These are phyloP conservation scores for Cephus pygmeus DNA, from an alignment of 2,888 invertebrate genomes.

Conservation along the genomic window DNA sequence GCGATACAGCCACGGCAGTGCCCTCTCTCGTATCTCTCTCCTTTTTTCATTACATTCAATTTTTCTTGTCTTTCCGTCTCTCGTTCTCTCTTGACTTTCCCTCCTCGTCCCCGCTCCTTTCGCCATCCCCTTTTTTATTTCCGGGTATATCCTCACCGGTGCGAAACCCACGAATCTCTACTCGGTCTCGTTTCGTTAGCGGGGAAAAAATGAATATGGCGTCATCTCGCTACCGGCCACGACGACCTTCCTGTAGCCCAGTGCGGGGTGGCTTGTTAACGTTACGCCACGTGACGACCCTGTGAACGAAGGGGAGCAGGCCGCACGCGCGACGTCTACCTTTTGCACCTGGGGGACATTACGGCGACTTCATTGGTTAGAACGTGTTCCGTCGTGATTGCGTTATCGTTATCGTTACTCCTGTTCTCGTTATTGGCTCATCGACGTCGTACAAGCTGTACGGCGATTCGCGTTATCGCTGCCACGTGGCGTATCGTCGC, in stretches of 20 bases:
- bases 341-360: not conserved
- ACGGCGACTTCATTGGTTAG: not conserved
- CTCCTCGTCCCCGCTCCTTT: not conserved
- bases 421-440: not conserved
- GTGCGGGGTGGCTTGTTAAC: not conserved
- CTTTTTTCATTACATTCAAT: slow-evolving; percentile 1
- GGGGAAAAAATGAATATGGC: not conserved
- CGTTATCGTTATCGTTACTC: not conserved
- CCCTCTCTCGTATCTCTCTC: slow-evolving; percentile 8
- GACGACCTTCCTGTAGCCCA: not conserved
- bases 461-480: not conserved
- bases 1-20: slow-evolving; percentile 27
- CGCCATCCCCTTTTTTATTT: not conserved
- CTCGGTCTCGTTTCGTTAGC: not conserved
- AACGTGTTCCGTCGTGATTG: not conserved
- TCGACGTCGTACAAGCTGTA: not conserved
- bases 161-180: not conserved
- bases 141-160: not conserved
- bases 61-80: not conserved
- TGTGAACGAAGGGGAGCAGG: not conserved
- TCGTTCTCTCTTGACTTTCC: not conserved
- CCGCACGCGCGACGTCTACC: not conserved
- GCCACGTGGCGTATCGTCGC: not conserved
- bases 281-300: not conserved
- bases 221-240: not conserved